Evolutionary conservation across 2,888 invertebrate species (phyloP), one percentile per base, ranked within the genome.

Genomic region (Cheilosia vulpina): DNA sequence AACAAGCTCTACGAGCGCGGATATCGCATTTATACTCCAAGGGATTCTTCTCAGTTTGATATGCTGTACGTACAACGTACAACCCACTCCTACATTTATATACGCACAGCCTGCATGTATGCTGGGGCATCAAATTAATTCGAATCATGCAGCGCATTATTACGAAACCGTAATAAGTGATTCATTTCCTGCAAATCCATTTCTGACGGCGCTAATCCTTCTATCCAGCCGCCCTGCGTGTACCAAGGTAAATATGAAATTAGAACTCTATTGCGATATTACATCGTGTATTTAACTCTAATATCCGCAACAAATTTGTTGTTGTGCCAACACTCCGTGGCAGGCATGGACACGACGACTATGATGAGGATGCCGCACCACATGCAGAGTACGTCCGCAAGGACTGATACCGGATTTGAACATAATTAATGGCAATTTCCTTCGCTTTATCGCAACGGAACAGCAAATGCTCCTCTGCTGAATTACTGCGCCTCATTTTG

Each of bases 341-440:
- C 72, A 63, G 43, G 13, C 45, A 77, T 53, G 63, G 50, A 47
- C 45, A 34, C 11, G 52, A 55, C 38, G 63, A 68, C 47, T 55
- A 63, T 50, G 53, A 31, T 17, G 57, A 41, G 34, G 55, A 50
- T 58, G 41, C 52, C 38, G 21, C 27, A 45, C 58, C 76, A 53
- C 69, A 77, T 76, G 76, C 77, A 73, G 58, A 57, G 65, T 58
- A 72, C 85, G 76, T 85, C 85, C 72, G 63, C 66, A 47, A 66
- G 81, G 77, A 81, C 85, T 85, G 85, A 81, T 77, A 63, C 85
- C 76, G 80, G 85, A 81, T 81, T 85, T 85, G 68, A n/a, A 45
- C 72, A 73, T 85, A 85, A 85, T 81, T 85, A 85, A 85, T 81
- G 85, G 81, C 72, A 77, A 81, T 81, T 81, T 81, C 80, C 77